Conservation (phyloP, 2,888 invertebrate genomes). For the Thecocarcelia acutangulata region DNA sequence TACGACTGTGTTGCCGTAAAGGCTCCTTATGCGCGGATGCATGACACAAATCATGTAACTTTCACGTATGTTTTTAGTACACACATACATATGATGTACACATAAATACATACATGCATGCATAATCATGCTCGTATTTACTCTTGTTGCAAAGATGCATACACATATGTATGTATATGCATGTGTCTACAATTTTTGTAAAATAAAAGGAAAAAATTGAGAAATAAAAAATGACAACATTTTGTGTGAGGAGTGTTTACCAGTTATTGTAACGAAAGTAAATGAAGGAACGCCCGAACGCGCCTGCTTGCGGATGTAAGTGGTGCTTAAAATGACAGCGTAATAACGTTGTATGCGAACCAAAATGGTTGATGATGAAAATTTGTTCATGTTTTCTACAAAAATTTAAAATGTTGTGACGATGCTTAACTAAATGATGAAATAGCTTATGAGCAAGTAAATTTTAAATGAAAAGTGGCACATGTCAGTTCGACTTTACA, state of each 20-base stretch:
- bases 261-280: conserved; percentile 35
- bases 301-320: conserved; percentile 58
- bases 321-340: conserved; percentile 61
- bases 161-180: background rate
- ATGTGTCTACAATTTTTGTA: background rate
- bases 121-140: no score
- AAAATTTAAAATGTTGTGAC: conserved; percentile 24
- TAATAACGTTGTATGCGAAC: conserved; percentile 8
- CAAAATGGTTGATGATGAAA: conserved; percentile 33
- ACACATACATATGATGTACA: background rate
- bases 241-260: conserved; percentile 58
- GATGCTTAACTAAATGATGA: conserved; percentile 31
- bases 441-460: conserved; percentile 45
- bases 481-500: conserved; percentile 48
- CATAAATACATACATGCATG: background rate
- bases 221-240: conserved; percentile 39
- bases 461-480: conserved; percentile 63
- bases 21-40: background rate
- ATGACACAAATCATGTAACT: conserved; percentile 5
- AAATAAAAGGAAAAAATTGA: background rate
- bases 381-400: conserved; percentile 20
- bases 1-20: no score
- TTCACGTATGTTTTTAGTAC: background rate
- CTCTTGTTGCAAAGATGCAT: no score
- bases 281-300: conserved; percentile 43